Conservation (phyloP, 2,888 invertebrate genomes). For the Lycia hirtaria region DNA sequence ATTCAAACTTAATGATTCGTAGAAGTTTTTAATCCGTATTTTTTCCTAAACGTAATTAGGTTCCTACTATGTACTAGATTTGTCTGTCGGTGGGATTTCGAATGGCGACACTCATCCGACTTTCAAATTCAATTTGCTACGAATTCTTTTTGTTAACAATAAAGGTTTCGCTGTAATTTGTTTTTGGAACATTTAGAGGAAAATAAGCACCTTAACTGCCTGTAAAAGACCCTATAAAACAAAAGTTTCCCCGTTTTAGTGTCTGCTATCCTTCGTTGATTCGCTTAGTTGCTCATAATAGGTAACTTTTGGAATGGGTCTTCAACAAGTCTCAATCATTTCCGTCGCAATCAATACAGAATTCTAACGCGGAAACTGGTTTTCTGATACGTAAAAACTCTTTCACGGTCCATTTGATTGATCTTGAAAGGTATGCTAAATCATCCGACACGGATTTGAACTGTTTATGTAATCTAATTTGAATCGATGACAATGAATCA, state of each 20-base stretch:
- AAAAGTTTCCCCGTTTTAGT: constrained; percentile 42
- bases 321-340: constrained; percentile 38
- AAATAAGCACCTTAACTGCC: constrained; percentile 37
- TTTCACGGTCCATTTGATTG: constrained; percentile 20
- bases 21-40: constrained; percentile 13
- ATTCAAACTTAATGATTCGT: constrained; percentile 31
- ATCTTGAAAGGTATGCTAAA: constrained; percentile 11
- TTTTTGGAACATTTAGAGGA: constrained; percentile 37
- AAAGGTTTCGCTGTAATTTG: constrained; percentile 41
- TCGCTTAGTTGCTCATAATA: constrained; percentile 43
- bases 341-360: constrained; percentile 23
- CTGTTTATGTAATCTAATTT: background rate
- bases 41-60: constrained; percentile 27
- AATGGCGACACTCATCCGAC: constrained; percentile 2
- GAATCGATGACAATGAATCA: too few relatives aligned
- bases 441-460: background rate
- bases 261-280: constrained; percentile 41
- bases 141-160: constrained; percentile 24
- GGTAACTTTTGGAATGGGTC: constrained; percentile 38
- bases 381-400: constrained; percentile 26
- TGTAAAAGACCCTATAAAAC: constrained; percentile 42
- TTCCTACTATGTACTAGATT: constrained; percentile 32
- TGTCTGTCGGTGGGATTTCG: constrained; percentile 10
- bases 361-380: constrained; percentile 10
- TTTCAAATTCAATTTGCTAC: constrained; percentile 32